Evolutionary conservation across 2,797 vertebrate genomes (phyloP).

Genomic region (Spondyliosoma cantharus): DNA sequence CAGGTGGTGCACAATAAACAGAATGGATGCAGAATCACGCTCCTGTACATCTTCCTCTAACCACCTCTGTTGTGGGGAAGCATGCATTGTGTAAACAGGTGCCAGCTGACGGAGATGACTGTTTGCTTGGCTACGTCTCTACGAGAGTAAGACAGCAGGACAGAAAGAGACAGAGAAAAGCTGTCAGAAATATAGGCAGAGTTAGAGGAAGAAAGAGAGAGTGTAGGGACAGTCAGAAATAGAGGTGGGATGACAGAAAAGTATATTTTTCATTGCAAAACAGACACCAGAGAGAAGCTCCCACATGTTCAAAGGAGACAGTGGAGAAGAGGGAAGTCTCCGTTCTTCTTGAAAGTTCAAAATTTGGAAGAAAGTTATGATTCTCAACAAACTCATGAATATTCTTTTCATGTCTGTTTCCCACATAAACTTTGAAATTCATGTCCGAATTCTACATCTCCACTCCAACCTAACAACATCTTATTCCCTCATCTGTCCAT

Average conservation of each 20-base stretch:
- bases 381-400: neutral
- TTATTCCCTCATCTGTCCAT: constrained; percentile 32
- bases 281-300: constrained; percentile 15
- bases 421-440: neutral
- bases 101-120: constrained; percentile 36
- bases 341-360: constrained; percentile 21
- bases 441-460: neutral
- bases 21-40: constrained; percentile 63
- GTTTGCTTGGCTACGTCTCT: constrained; percentile 31
- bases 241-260: neutral
- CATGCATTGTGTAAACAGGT: constrained; percentile 56
- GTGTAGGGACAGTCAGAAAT: neutral
- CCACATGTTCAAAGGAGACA: constrained; percentile 15
- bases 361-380: constrained; percentile 15
- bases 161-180: constrained; percentile 25
- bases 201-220: constrained; percentile 11
- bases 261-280: constrained; percentile 8
- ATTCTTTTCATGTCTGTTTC: neutral
- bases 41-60: constrained; percentile 26
- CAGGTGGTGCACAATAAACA: constrained; percentile 53
- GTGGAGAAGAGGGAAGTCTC: neutral
- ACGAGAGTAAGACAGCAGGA: constrained; percentile 23
- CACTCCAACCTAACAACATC: constrained; percentile 17
- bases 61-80: constrained; percentile 49
- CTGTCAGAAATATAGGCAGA: constrained; percentile 23